Evolutionary conservation across 2,888 invertebrate genomes (phyloP), one percentile per base, ranked within the genome.

Genomic region (Drosophila villosipedis): DNA sequence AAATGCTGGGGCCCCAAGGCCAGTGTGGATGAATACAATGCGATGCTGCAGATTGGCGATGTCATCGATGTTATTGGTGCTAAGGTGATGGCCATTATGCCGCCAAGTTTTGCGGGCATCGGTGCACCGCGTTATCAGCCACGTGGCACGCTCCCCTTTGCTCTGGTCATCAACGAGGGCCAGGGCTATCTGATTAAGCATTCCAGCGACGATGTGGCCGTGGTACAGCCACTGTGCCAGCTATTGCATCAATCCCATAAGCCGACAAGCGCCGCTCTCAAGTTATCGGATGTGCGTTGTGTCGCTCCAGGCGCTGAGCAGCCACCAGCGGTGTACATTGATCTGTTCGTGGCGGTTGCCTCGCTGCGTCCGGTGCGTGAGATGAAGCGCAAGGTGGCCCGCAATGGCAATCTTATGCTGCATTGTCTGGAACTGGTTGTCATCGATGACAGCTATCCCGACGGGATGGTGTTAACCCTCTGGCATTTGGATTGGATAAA

Each of bases 401-500:
- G 86, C n/a, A 69, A 82, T 19, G 84, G 77, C 14, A 69, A 52
- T 6, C 22, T 54, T 1, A 28, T 74, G 22, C 49, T 91, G 84
- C 94, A 94, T 19, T 95, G 96, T 52, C 95, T 96, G 6, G 95
- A 95, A 82, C 93, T 97, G 10, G 95, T 96, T 75, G 94, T 96
- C 10, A 95, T 95, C 91, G 96, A 95, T 93, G 95, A 94, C 87
- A 95, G 95, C 57, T 83, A 83, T 22, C 94, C 94, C 43, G 94
- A 94, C 28, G 95, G 95, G n/a, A 93, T 95, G 64, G 93, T 95
- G 43, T 94, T 96, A 57, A 93, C 89, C 2, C 78, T 95, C 54
- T 97, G 97, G 95, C 96, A 97, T 75, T 93, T 94, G 4, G 96
- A 96, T 75, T 95, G 96, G 89, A 96, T 97, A 63, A 94, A 94